These are phyloP conservation scores for Stenotaenia linearis DNA, from an alignment of 2,888 invertebrate species.

Conservation along the genomic window DNA sequence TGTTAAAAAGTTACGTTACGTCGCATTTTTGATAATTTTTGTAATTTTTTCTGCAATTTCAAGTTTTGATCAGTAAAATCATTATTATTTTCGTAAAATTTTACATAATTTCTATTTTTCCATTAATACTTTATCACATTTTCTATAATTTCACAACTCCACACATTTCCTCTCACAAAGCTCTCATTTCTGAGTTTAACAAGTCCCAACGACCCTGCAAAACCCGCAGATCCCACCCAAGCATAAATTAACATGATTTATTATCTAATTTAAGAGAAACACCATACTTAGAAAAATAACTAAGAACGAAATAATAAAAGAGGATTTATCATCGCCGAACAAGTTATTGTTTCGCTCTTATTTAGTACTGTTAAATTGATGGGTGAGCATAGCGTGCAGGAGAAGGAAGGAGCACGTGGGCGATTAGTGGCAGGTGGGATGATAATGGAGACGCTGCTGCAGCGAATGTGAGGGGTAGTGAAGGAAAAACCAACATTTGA, in stretches of 20 bases:
- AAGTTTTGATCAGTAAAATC: no score
- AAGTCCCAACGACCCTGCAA: no score
- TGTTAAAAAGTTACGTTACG: no score
- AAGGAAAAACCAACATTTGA: neutral
- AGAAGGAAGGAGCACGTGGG: neutral
- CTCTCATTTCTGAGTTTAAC: no score
- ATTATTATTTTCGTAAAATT: no score
- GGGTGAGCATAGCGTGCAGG: neutral
- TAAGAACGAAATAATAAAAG: neutral
- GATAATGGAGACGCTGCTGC: slow-evolving; percentile 4
- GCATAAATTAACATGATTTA: neutral
- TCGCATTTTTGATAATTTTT: no score
- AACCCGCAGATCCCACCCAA: neutral
- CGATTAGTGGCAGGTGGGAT: slow-evolving; percentile 17
- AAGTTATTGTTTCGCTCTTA: neutral
- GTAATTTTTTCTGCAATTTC: no score
- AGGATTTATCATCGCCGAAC: neutral
- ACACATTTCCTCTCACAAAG: no score
- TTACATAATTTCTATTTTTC: no score
- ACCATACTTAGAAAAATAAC: neutral
- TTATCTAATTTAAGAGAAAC: neutral
- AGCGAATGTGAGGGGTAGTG: neutral
- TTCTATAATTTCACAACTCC: no score
- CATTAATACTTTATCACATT: no score
- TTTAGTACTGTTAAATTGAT: neutral